Conservation (phyloP, 2,797 vertebrate genomes). For the Pangasius larnaudii region DNA sequence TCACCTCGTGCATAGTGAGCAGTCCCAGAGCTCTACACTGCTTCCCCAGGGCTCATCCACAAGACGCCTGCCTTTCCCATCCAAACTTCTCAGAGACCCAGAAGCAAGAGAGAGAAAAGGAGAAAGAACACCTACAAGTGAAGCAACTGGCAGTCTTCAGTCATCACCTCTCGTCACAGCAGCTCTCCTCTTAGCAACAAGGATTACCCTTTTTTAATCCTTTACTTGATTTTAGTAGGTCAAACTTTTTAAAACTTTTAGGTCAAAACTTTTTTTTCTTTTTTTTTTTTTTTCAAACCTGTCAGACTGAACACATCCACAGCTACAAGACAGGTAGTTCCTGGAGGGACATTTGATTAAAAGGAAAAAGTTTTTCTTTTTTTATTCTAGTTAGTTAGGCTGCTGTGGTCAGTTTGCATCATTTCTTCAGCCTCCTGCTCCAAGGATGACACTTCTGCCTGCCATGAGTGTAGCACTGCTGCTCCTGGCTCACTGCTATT, state of each 20-base stretch:
- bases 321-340: conserved; percentile 28
- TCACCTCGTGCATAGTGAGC: conserved; percentile 64
- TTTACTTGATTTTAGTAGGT: conserved; percentile 33
- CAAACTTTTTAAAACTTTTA: conserved; percentile 29
- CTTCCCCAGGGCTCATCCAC: conserved; percentile 63
- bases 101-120: conserved; percentile 23
- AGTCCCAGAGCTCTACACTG: conserved; percentile 59
- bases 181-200: conserved; percentile 44
- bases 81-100: conserved; percentile 57
- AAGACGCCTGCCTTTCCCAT: conserved; percentile 62
- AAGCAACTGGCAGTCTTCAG: conserved; percentile 48
- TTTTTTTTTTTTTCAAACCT: conserved; percentile 8
- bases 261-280: neutral
- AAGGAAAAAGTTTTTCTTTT: conserved; percentile 22
- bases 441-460: conserved; percentile 81
- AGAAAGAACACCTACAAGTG: conserved; percentile 49
- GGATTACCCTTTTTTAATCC: conserved; percentile 53
- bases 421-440: conserved; percentile 30
- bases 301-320: conserved; percentile 38
- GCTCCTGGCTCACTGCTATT: conserved; percentile 77
- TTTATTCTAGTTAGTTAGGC: neutral
- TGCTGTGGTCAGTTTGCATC: conserved; percentile 44
- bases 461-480: conserved; percentile 79
- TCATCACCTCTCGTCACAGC: conserved; percentile 47
- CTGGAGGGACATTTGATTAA: conserved; percentile 26